phyloP scores from a whole-genome alignment of 2,888 invertebrate species.

The Schrankia costaestrigalis region DNA sequence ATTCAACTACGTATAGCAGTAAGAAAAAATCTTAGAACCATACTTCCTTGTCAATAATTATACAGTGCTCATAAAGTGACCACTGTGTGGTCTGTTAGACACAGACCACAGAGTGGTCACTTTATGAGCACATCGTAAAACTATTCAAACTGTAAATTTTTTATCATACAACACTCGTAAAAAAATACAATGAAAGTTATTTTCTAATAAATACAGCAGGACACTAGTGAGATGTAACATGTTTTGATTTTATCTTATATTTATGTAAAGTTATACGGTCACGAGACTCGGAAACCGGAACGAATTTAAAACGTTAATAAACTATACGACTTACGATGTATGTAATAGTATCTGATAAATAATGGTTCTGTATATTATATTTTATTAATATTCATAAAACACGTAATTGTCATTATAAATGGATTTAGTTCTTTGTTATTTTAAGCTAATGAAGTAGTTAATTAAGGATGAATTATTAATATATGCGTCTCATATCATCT shows the following conservation, averaged over 20 bases:
- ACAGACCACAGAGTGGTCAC: no score
- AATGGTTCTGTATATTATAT: slow-evolving; percentile 6
- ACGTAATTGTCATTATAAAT: no score
- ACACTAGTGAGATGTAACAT: slow-evolving; percentile 7
- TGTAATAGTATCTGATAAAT: not conserved
- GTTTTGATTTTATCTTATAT: slow-evolving; percentile 12
- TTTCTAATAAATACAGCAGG: slow-evolving; percentile 8
- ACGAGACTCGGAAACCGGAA: slow-evolving; percentile 20
- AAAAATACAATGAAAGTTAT: slow-evolving; percentile 13
- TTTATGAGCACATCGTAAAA: not conserved
- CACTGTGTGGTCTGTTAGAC: no score
- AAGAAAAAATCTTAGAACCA: no score
- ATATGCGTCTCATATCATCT: no score
- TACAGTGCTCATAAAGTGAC: no score
- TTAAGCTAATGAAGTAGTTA: no score
- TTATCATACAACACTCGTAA: not conserved
- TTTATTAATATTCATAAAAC: slow-evolving; percentile 4
- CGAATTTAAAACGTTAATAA: slow-evolving; percentile 8
- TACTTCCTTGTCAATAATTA: no score
- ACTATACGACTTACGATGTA: slow-evolving; percentile 2
- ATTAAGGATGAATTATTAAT: no score
- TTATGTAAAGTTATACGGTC: slow-evolving; percentile 23
- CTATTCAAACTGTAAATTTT: not conserved
- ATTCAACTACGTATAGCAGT: no score
- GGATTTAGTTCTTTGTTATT: no score